Conservation (phyloP, 2,113 vertebrate genomes). For the Sylvilagus bachmani region DNA sequence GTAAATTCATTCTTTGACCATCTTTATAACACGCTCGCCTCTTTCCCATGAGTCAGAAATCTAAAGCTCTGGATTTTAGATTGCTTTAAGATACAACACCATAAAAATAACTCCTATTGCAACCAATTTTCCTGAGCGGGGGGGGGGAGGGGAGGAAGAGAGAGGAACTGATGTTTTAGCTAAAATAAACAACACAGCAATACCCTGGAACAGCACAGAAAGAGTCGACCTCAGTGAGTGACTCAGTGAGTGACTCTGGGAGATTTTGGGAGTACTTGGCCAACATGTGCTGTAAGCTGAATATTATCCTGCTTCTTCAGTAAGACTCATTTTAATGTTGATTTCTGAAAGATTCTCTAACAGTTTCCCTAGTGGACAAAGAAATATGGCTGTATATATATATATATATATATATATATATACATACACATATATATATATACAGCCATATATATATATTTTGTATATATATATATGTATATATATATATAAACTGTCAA, state of each 20-base stretch:
- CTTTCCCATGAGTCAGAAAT: background rate
- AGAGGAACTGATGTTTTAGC: constrained; percentile 28
- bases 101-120: background rate
- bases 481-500: background rate
- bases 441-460: no score
- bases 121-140: constrained; percentile 15
- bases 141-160: no score
- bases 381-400: background rate
- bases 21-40: constrained; percentile 3
- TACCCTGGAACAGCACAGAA: background rate
- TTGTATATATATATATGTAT: no score
- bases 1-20: background rate
- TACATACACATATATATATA: no score
- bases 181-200: constrained; percentile 23
- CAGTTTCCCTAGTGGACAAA: constrained; percentile 19
- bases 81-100: constrained; percentile 50
- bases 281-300: constrained; percentile 4
- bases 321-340: constrained; percentile 34
- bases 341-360: constrained; percentile 23
- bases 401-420: no score
- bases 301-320: background rate
- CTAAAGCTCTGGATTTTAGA: constrained; percentile 26
- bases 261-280: background rate
- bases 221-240: constrained; percentile 8
- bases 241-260: no score